Conservation (phyloP, 2,888 invertebrate species). For the Herminia tarsipennalis region DNA sequence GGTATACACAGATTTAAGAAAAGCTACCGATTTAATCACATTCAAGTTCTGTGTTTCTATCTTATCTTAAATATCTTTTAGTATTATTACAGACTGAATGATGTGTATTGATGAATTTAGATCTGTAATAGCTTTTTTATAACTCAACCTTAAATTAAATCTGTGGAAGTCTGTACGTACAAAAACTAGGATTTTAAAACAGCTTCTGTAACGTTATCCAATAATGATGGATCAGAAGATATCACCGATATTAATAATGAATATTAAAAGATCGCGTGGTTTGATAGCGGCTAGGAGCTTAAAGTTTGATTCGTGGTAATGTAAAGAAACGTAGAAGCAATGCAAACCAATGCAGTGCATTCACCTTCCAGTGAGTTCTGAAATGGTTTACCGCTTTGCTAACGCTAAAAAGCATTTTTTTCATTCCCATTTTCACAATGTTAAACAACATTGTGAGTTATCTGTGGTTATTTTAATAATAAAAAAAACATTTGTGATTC, state of each 20-base stretch:
- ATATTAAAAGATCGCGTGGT: conserved; percentile 45
- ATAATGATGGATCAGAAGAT: conserved; percentile 30
- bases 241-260: conserved; percentile 24
- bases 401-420: conserved; percentile 15
- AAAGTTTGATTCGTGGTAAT: conserved; percentile 47
- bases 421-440: not conserved
- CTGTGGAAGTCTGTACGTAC: not conserved
- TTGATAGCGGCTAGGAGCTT: conserved; percentile 54
- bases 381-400: conserved; percentile 18
- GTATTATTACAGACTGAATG: not conserved
- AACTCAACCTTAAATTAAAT: not conserved
- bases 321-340: conserved; percentile 43
- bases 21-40: not conserved
- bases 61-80: not conserved
- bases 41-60: not conserved
- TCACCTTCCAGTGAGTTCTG: conserved; percentile 22
- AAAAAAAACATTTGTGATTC: conserved; percentile 13
- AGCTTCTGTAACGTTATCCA: not conserved
- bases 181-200: not conserved
- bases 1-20: no score
- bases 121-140: not conserved
- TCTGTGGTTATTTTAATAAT: not conserved
- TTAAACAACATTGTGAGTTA: not conserved
- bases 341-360: conserved; percentile 18
- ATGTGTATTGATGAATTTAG: not conserved